Percentiles rank a stretch among this genome's conserved stretches.
phyloP scores from a whole-genome alignment of 2,888 invertebrate genomes.

The Fabriciana adippe region DNA sequence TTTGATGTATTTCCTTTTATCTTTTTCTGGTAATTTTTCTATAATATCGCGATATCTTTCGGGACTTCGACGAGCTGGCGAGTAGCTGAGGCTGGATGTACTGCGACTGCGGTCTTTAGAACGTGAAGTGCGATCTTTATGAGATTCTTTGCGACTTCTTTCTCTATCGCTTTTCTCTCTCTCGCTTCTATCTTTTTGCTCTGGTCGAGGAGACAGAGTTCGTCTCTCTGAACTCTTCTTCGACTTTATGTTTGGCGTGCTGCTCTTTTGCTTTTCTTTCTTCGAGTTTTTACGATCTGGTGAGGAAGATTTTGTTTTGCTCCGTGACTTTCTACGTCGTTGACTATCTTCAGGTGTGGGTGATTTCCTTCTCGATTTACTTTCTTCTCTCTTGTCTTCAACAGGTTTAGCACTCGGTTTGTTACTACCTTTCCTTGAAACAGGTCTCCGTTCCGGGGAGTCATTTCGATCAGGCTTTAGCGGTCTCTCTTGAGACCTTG shows the following conservation, averaged over 20 bases:
- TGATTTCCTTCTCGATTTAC: slow-evolving; percentile 52
- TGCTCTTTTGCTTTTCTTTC: slow-evolving; percentile 55
- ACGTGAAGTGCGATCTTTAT: slow-evolving; percentile 54
- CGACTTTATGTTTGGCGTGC: slow-evolving; percentile 51
- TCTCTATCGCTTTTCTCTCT: slow-evolving; percentile 48
- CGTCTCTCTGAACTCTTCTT: slow-evolving; percentile 52
- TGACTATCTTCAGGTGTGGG: slow-evolving; percentile 50
- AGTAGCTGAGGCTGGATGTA: slow-evolving; percentile 85
- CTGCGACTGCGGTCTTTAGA: slow-evolving; percentile 71
- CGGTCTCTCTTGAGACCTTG: slow-evolving; percentile 34
- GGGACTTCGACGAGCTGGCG: slow-evolving; percentile 86
- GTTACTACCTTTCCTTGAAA: slow-evolving; percentile 54
- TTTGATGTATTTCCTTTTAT: slow-evolving; percentile 76
- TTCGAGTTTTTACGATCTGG: slow-evolving; percentile 51
- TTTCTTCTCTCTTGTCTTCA: slow-evolving; percentile 53
- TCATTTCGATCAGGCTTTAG: slow-evolving; percentile 47
- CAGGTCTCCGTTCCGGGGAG: slow-evolving; percentile 45
- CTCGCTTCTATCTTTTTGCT: slow-evolving; percentile 42
- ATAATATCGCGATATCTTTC: slow-evolving; percentile 86
- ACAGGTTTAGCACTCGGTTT: slow-evolving; percentile 50
- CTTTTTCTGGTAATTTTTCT: slow-evolving; percentile 80
- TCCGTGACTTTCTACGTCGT: slow-evolving; percentile 42
- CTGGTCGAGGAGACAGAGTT: slow-evolving; percentile 47
- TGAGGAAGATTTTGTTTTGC: slow-evolving; percentile 59
- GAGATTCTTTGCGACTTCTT: slow-evolving; percentile 49